Evolutionary conservation across 2,797 vertebrate species (phyloP).

Genomic region (Mus spretus): DNA sequence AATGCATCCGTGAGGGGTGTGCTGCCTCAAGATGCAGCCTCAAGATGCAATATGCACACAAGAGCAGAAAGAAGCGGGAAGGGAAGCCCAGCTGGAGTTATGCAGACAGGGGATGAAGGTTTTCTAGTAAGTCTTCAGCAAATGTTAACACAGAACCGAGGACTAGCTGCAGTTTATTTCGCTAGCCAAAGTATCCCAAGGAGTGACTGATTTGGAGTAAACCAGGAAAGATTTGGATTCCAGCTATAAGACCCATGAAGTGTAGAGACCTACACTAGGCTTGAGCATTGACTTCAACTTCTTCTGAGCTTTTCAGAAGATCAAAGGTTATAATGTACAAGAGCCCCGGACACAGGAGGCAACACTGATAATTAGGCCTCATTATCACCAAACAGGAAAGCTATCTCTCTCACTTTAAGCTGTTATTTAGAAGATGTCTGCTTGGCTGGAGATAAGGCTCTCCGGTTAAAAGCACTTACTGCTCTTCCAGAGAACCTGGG

Average conservation of each 20-base stretch:
- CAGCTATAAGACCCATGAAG: neutral
- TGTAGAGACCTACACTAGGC: neutral
- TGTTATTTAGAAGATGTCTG: neutral
- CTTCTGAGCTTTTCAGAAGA: neutral
- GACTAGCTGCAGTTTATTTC: conserved; percentile 42
- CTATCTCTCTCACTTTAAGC: neutral
- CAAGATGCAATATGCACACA: no score
- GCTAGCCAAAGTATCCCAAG: neutral
- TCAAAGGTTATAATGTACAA: neutral
- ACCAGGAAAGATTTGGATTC: conserved; percentile 18
- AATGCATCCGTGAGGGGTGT: neutral
- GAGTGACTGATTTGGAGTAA: conserved; percentile 48
- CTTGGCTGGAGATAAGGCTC: neutral
- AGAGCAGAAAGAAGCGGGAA: neutral
- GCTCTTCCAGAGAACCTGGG: neutral
- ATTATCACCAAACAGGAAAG: neutral
- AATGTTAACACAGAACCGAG: conserved; percentile 38
- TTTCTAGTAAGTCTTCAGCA: conserved; percentile 55
- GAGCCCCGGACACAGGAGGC: neutral
- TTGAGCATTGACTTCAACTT: neutral
- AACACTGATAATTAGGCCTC: neutral
- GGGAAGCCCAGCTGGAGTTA: neutral
- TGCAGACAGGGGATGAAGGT: neutral
- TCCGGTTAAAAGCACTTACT: neutral
- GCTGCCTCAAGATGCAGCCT: no score